Base-by-base conservation (phyloP, 2,797 vertebrate genomes). In the Enteromius viviparus region DNA sequence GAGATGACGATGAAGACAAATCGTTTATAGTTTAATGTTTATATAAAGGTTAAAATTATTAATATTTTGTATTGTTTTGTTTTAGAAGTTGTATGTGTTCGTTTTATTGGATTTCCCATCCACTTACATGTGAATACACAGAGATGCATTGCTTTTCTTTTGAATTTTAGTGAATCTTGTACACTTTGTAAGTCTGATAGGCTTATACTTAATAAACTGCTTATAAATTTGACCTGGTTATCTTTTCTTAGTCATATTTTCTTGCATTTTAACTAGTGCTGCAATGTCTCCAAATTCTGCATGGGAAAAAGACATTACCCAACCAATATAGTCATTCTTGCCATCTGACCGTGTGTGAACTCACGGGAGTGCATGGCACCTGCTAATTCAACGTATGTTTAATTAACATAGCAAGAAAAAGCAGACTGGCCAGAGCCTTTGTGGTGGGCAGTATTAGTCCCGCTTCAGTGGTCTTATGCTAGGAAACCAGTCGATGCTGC, bases 341-440 rank as follows among this genome's bases (percentile, higher is more conserved):
- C 78, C 81, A 72, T 83, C 79, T 85, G 81, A 85, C 84, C 78
- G 23, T 60, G 70, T 76, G 76, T 86, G 76, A 84, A 64, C 82
- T 70, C 79, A 80, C 26, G 70, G 70, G 85, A 87, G 62, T 84
- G 75, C 84, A 84, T 80, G 62, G 80, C 72, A 76, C 79, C 76
- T 75, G 79, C 79, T 90, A 89, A 89, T 89, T 89, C 62, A 92
- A 91, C 91, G 91, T 91, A 91, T 92, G 93, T 92, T 93, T 94
- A 94, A 94, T 94, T 94, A 94, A 95, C 94, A 93, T 94, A 91
- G 89, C 92, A 89, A 89, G 91, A 92, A 92, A 94, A 87, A 65
- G 88, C 86, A 90, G 89, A 86, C 85, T 92, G 91, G 87, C 89
- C 89, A 86, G 91, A 90, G 91, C 87, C 89, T 87, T 87, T 90